Evolutionary conservation across 2,113 vertebrate species (phyloP), one percentile per base, ranked within the genome.

Genomic region (Stigmatopora nigra): DNA sequence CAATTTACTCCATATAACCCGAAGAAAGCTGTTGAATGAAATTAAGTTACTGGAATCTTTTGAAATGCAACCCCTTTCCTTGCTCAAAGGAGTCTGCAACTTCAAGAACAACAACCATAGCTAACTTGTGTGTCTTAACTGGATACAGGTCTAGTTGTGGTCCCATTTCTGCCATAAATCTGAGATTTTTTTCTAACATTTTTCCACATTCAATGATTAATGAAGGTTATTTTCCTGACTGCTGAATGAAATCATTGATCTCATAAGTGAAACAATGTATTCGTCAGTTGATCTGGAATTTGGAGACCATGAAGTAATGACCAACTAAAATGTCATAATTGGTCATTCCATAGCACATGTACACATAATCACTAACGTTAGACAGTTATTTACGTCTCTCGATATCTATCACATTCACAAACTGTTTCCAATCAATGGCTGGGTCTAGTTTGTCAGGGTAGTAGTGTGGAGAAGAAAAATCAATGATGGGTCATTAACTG

Each of bases 401-500:
- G 45, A 69, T 47, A 77, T 67, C 68, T 64, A n/a, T n/a, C 48
- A 77, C 67, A 68, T 79, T 73, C 47, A 60, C 60, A 81, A 76
- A 58, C 59, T 61, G 61, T 19, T 61, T 68, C 68, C 65, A 38
- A 86, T 89, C 86, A 67, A 84, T 88, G 67, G 12, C 61, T 67
- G 69, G 47, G 8, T 64, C 64, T 53, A 77, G 75, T 70, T 70
- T 71, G 78, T 77, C 84, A 61, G 46, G 71, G 72, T 66, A 44
- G 64, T 70, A 64, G 76, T 68, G 69, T 38, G 74, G 70, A 82
- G 85, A 84, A 84, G 78, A 87, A 84, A 84, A 87, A 86, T 87
- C 84, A 83, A 84, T 87, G 77, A 63, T 55, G 71, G 71, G 80
- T 81, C 82, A 86, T 88, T 89, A 85, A 78, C 68, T 65, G 67